phyloP scores from a whole-genome alignment of 2,113 vertebrate genomes.

The Pachycephala philippinensis region DNA sequence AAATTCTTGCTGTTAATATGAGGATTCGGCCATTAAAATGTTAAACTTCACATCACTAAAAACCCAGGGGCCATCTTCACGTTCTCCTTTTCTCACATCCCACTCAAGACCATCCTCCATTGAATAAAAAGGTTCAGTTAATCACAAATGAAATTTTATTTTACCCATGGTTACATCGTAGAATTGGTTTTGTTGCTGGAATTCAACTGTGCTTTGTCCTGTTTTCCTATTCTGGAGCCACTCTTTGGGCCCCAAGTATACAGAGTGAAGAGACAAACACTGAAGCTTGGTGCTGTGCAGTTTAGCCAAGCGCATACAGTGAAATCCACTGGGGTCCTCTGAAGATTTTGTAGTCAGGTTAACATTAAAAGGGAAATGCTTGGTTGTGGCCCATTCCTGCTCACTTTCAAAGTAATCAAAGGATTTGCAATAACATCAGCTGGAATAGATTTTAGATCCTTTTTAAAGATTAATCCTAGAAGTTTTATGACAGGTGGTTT shows the following conservation, averaged over 20 bases:
- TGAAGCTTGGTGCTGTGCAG: neutral
- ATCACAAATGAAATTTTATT: neutral
- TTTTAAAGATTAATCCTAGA: neutral
- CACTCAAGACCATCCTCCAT: neutral
- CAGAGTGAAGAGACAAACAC: neutral
- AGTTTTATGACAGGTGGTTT: neutral
- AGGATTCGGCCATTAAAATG: neutral
- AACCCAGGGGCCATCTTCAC: neutral
- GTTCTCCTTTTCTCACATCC: neutral
- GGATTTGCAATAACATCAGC: neutral
- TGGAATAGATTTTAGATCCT: neutral
- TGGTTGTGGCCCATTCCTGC: neutral
- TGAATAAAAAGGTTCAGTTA: neutral
- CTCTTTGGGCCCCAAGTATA: neutral
- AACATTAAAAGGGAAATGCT: neutral
- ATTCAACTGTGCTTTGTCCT: neutral
- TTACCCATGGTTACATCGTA: rapidly evolving
- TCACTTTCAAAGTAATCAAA: neutral
- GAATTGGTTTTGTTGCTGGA: neutral
- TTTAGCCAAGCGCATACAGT: neutral
- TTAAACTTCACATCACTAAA: neutral
- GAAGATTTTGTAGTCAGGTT: neutral
- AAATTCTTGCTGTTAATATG: neutral
- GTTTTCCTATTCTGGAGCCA: neutral
- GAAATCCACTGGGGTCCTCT: neutral